Base-by-base conservation (phyloP, 2,888 invertebrate species). In the Nudaria mundana region DNA sequence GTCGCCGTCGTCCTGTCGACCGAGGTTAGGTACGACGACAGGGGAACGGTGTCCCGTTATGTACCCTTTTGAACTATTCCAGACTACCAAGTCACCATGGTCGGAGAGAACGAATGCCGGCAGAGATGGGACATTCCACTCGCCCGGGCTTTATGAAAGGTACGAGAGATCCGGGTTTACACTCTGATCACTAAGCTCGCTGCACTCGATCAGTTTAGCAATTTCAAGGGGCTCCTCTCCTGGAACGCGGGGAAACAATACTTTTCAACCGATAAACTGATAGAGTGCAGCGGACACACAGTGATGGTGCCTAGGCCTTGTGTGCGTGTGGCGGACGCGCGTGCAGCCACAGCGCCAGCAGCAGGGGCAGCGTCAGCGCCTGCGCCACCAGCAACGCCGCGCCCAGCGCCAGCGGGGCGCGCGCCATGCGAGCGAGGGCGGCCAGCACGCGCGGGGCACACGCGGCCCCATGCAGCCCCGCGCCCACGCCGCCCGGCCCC, bases 291-390 rank as follows among this genome's bases (percentile, higher is more conserved):
- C 5, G 18, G 18, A n/a, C n/a, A 28, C 12, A 11, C n/a, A 3
- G 12, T 8, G 2, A 13, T 5, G 15, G 32, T 20, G 15, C 30
- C 45, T 73, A 83, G 1, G 82, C 82, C 66, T 86, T 85, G 76
- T 82, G 76, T 8, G 64, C 35, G 44, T 44, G 58, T 18, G 23
- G 51, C 30, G 77, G 76, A 39, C 63, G 66, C 34, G 76, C 72
- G 63, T 76, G 77, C 60, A 80, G 76, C 42, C 80, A 79, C 50
- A 84, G 73, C 63, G 81, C 80, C 26, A 76, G 71, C 47, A 82
- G 63, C 32, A 85, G 79, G 68, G 82, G 71, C 68, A 84, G 70
- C 63, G 83, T 64, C 23, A 66, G 56, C 49, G 67, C 76, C 67
- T 81, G 86, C 66, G 71, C 66, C 28, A 65, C 79, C 44, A 72